Conservation (phyloP, 2,888 invertebrate genomes). For the Lymantria monacha region DNA sequence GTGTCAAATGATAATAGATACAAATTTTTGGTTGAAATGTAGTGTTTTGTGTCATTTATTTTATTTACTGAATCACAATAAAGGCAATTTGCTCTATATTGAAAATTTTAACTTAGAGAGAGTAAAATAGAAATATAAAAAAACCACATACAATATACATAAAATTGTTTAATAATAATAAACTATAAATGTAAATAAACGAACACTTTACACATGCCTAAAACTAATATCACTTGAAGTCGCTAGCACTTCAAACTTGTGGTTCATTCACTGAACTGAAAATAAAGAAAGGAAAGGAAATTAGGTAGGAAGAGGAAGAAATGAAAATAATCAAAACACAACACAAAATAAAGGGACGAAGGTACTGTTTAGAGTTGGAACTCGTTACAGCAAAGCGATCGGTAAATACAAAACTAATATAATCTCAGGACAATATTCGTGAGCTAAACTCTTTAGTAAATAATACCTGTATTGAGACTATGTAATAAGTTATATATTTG, state of each 20-base stretch:
- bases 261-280: slow-evolving; percentile 55
- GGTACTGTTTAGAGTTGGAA: not conserved
- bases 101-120: no score
- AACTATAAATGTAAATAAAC: slow-evolving; percentile 20
- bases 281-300: slow-evolving; percentile 51
- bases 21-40: no score
- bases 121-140: slow-evolving; percentile 1
- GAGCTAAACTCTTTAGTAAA: no score
- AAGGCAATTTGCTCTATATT: no score
- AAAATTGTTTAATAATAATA: slow-evolving; percentile 34
- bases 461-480: no score
- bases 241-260: slow-evolving; percentile 40
- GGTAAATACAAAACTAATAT: no score
- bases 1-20: no score
- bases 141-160: slow-evolving; percentile 34
- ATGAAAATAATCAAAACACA: slow-evolving; percentile 24
- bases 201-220: slow-evolving; percentile 32
- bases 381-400: not conserved
- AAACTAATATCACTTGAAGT: slow-evolving; percentile 39
- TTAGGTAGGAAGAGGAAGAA: slow-evolving; percentile 47
- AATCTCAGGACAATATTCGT: no score
- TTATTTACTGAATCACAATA: no score
- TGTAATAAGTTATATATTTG: no score
- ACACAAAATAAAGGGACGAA: slow-evolving; percentile 7
- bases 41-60: no score